A percentile compares a stretch with the other conserved stretches of the same genome.
Evolutionary conservation across 2,113 vertebrate genomes (phyloP).

Genomic region (Pao palembangensis): DNA sequence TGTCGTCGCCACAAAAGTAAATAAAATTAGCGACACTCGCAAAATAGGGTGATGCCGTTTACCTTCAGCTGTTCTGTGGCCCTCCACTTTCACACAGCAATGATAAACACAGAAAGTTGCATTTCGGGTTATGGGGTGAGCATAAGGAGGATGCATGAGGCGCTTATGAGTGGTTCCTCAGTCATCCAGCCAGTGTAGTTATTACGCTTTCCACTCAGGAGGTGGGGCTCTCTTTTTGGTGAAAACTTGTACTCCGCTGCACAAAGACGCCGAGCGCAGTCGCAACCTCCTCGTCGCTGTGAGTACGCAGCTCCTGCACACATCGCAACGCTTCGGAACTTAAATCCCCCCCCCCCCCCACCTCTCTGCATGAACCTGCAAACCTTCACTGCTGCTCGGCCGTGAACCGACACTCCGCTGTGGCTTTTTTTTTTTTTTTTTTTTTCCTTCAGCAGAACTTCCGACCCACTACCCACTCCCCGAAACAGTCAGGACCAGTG

Average conservation of each 20-base stretch:
- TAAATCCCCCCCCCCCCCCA: conserved; percentile 2
- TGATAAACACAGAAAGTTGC: neutral
- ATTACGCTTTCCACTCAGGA: conserved; percentile 69
- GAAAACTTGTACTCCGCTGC: conserved; percentile 57
- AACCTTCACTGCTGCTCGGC: conserved; percentile 12
- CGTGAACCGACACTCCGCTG: conserved; percentile 16
- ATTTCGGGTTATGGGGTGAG: neutral
- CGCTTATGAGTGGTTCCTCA: conserved; percentile 19
- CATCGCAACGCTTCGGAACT: conserved; percentile 37
- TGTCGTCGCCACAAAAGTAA: conserved; percentile 3
- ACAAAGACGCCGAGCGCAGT: conserved; percentile 60
- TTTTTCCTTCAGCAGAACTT: conserved; percentile 12
- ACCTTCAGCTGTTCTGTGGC: neutral
- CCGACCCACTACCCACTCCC: conserved; percentile 29
- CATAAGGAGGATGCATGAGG: neutral
- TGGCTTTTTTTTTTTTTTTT: conserved; percentile 23
- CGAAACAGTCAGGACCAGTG: conserved; percentile 40
- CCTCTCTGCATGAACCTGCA: conserved; percentile 50
- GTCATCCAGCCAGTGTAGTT: conserved; percentile 57
- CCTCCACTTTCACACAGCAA: neutral
- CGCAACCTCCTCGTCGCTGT: conserved; percentile 45
- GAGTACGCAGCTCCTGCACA: conserved; percentile 43
- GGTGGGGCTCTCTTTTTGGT: conserved; percentile 68
- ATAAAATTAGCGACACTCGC: conserved; percentile 2
- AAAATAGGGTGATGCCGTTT: neutral